Conservation (phyloP, 2,888 invertebrate genomes). For the Embidobia sp. region DNA sequence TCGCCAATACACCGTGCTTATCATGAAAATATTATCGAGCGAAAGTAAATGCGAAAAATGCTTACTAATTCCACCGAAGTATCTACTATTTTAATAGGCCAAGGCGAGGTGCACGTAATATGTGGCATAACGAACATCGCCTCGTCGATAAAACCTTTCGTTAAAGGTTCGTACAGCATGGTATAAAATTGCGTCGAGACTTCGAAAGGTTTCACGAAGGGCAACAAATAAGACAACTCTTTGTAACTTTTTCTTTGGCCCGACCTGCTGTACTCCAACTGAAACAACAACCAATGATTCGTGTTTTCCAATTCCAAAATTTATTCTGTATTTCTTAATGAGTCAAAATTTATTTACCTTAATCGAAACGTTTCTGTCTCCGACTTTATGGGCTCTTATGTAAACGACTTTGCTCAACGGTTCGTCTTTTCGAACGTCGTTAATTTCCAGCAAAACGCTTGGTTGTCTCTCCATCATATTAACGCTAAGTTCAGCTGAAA, state of each 20-base stretch:
- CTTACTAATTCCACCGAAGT: constrained; percentile 85
- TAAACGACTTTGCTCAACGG: constrained; percentile 85
- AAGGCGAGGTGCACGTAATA: constrained; percentile 87
- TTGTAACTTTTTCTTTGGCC: constrained; percentile 82
- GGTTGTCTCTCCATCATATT: constrained; percentile 74
- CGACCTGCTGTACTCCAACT: constrained; percentile 77
- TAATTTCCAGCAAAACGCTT: constrained; percentile 70
- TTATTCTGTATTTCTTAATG: constrained; percentile 3
- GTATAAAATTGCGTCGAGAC: constrained; percentile 86
- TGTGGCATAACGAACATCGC: constrained; percentile 87
- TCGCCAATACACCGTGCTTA: too few species aligned
- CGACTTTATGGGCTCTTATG: constrained; percentile 85
- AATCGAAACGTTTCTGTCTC: constrained; percentile 84
- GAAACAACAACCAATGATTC: constrained; percentile 39
- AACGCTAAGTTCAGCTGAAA: constrained; percentile 77
- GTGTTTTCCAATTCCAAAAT: too few species aligned
- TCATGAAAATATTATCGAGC: not conserved
- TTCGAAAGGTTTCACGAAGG: constrained; percentile 88
- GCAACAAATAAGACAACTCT: constrained; percentile 84
- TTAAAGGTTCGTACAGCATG: constrained; percentile 85
- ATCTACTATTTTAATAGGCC: constrained; percentile 86
- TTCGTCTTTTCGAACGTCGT: constrained; percentile 84
- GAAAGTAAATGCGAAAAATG: constrained; percentile 33
- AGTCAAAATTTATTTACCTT: constrained; percentile 80
- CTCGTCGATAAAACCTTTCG: constrained; percentile 87